Evolutionary conservation across 1,140 invertebrate species (phyloP).

Genomic region (Tetraneura akinire): DNA sequence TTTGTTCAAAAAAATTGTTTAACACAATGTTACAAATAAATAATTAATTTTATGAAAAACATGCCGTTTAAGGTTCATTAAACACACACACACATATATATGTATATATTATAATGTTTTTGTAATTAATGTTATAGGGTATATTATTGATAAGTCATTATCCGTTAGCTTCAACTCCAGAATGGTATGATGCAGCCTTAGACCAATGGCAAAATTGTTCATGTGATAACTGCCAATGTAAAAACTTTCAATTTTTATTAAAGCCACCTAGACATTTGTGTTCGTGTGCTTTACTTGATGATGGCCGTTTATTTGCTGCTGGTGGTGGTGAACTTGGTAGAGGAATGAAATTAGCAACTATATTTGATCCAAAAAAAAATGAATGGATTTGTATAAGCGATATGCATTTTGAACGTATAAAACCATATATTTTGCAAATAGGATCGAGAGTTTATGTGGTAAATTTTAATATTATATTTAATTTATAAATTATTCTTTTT

Average conservation of each 20-base stretch:
- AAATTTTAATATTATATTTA: no score
- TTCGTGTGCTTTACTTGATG: conserved; percentile 1
- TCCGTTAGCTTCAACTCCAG: conserved; percentile 1
- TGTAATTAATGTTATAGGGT: neutral
- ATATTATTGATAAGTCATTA: conserved; percentile 33
- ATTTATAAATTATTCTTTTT: no score
- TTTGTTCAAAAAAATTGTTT: no score
- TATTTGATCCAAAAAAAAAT: neutral
- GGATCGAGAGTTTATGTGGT: conserved; percentile 26
- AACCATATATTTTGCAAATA: conserved; percentile 9
- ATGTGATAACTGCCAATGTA: conserved; percentile 34
- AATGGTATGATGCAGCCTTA: conserved; percentile 19
- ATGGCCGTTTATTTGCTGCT: conserved; percentile 19
- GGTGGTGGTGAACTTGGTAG: neutral
- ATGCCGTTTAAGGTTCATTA: no score
- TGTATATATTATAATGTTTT: no score
- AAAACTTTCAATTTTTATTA: neutral
- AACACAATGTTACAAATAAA: neutral
- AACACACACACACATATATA: no score
- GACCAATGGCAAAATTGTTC: conserved; percentile 31
- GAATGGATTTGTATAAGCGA: neutral
- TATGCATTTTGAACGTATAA: conserved; percentile 3
- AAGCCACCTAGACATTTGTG: neutral
- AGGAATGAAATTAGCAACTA: neutral
- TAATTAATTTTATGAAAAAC: neutral